Conservation (phyloP, 2,888 invertebrate species). For the Coelinius sp. region DNA sequence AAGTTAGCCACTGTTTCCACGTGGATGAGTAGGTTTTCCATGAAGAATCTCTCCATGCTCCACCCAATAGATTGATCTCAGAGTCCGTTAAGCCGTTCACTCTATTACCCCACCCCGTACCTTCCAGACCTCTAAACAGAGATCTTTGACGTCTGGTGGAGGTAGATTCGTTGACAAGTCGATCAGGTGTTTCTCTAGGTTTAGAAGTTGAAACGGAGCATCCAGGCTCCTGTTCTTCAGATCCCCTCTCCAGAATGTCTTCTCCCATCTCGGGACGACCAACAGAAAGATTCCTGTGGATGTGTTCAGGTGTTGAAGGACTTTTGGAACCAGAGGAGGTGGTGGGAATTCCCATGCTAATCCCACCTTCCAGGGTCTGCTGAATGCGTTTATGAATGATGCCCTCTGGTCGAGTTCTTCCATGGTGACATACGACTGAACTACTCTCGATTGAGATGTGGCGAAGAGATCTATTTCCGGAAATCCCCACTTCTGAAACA, state of each 20-base stretch:
- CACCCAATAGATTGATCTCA: not conserved
- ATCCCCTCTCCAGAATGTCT: slow-evolving; percentile 49
- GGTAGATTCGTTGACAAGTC: slow-evolving; percentile 65
- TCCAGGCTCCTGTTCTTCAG: slow-evolving; percentile 64
- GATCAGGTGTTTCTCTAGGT: slow-evolving; percentile 37
- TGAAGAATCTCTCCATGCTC: slow-evolving; percentile 26
- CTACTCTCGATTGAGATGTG: not conserved
- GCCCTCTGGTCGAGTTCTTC: not conserved
- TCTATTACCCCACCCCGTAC: slow-evolving; percentile 23
- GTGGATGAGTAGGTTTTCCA: slow-evolving; percentile 24
- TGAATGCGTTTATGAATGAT: slow-evolving; percentile 49
- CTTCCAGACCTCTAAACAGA: slow-evolving; percentile 29
- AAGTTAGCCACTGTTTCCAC: slow-evolving; percentile 22
- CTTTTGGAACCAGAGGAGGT: slow-evolving; percentile 38
- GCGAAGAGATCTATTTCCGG: slow-evolving; percentile 22
- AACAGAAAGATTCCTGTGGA: slow-evolving; percentile 51
- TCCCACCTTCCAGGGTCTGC: slow-evolving; percentile 46
- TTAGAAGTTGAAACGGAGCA: slow-evolving; percentile 56
- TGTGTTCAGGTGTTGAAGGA: slow-evolving; percentile 44
- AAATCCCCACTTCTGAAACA: slow-evolving; percentile 5
- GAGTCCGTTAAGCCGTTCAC: not conserved
- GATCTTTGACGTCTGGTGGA: slow-evolving; percentile 53
- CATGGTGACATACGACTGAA: not conserved
- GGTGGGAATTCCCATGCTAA: slow-evolving; percentile 59
- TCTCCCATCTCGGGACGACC: slow-evolving; percentile 53